Evolutionary conservation across 2,888 invertebrate species (phyloP).

Genomic region (Acholoe squamosa): DNA sequence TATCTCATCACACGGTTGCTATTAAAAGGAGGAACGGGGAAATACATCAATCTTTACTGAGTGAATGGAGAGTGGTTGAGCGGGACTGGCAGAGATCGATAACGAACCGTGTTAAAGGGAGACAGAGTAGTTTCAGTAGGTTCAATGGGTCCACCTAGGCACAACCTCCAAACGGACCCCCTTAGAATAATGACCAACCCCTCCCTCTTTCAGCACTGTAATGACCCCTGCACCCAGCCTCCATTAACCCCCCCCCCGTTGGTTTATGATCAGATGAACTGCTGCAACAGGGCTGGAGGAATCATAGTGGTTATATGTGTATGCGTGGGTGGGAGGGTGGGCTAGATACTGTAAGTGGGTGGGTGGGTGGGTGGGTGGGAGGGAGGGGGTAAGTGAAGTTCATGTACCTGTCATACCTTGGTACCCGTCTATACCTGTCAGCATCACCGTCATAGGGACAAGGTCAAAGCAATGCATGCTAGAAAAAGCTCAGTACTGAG

Average conservation of each 20-base stretch:
- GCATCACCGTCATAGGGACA: too few species aligned
- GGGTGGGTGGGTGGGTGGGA: background rate
- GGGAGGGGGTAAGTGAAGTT: background rate
- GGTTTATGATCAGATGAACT: background rate
- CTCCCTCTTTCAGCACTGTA: too few species aligned
- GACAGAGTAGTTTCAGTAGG: background rate
- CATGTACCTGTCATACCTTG: conserved; percentile 11
- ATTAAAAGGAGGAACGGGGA: background rate
- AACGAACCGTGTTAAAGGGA: background rate
- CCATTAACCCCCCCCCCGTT: background rate
- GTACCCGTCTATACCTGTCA: background rate
- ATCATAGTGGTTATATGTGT: background rate
- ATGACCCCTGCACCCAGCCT: background rate
- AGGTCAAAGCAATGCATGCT: too few species aligned
- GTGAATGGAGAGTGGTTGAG: conserved; percentile 2
- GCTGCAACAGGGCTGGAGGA: background rate
- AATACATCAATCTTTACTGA: background rate
- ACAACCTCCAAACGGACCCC: background rate
- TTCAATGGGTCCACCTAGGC: conserved; percentile 4
- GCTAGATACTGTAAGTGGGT: background rate
- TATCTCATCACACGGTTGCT: background rate
- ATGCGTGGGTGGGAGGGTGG: background rate
- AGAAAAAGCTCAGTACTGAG: too few species aligned
- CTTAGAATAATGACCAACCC: background rate
- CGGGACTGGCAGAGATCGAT: background rate